phyloP scores from a whole-genome alignment of 2,888 invertebrate species.

The Orthosia cruda region DNA sequence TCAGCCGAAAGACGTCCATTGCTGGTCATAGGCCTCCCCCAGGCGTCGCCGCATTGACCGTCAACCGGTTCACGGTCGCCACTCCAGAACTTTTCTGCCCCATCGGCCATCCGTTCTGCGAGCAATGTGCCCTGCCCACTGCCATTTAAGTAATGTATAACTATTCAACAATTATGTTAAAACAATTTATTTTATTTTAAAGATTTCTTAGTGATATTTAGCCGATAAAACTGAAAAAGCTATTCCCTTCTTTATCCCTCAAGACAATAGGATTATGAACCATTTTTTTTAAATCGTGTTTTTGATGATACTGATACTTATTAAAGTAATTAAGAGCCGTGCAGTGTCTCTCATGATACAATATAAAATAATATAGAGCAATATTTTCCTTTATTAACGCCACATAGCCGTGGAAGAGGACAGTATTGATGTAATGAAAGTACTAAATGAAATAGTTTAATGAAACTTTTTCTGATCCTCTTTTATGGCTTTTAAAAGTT shows the following conservation, averaged over 20 bases:
- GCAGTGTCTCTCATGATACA: not conserved
- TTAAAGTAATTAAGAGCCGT: not conserved
- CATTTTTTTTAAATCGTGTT: not conserved
- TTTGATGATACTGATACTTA: not conserved
- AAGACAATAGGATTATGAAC: constrained; percentile 21
- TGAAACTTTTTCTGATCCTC: not conserved
- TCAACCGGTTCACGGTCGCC: no score
- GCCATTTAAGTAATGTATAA: no score
- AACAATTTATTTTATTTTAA: not conserved
- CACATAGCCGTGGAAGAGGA: not conserved
- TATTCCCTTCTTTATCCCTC: not conserved
- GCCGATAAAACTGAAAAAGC: not conserved
- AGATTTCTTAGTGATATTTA: not conserved
- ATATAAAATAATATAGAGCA: constrained; percentile 34
- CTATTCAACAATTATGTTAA: no score
- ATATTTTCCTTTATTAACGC: constrained; percentile 19
- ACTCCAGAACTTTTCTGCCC: no score
- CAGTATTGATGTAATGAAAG: constrained; percentile 30
- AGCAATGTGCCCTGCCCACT: no score
- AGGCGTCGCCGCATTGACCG: no score
- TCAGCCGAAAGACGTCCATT: no score
- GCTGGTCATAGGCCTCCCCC: no score
- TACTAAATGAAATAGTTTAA: constrained; percentile 7
- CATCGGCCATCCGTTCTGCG: no score
- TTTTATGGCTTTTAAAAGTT: not conserved